Conservation (phyloP, 2,113 vertebrate species). For the Tinamus guttatus region DNA sequence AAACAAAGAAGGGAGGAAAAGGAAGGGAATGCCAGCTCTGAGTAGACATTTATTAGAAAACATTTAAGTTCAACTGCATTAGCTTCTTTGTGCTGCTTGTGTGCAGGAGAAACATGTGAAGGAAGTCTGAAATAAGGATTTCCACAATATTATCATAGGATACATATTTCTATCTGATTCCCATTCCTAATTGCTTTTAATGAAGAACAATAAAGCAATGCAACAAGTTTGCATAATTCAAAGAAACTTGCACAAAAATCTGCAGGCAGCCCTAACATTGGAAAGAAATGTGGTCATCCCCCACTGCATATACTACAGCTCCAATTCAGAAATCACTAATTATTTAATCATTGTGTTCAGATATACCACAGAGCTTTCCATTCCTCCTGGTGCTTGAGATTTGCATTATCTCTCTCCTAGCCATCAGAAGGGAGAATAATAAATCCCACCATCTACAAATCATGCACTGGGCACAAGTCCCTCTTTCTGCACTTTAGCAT, state of each 20-base stretch:
- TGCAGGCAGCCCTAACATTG: constrained; percentile 14
- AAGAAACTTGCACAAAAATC: constrained; percentile 58
- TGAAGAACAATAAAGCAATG: constrained; percentile 59
- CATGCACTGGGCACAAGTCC: constrained; percentile 9
- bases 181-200: constrained; percentile 56
- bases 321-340: constrained; percentile 14
- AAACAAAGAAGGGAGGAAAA: constrained; percentile 56
- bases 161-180: constrained; percentile 61
- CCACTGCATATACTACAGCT: not conserved
- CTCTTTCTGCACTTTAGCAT: constrained; percentile 52
- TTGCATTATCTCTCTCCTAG: constrained; percentile 44
- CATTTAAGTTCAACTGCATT: constrained; percentile 47
- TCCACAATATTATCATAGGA: constrained; percentile 63
- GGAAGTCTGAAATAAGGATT: constrained; percentile 69
- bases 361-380: not conserved
- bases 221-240: constrained; percentile 62
- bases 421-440: constrained; percentile 58
- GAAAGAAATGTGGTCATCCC: constrained; percentile 4
- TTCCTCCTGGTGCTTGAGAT: constrained; percentile 38
- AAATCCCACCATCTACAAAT: constrained; percentile 42
- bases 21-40: constrained; percentile 10
- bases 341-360: constrained; percentile 31
- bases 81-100: constrained; percentile 35
- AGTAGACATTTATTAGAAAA: constrained; percentile 39
- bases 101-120: not conserved